phyloP scores from a whole-genome alignment of 2,113 vertebrate genomes.

The Odontesthes bonariensis region DNA sequence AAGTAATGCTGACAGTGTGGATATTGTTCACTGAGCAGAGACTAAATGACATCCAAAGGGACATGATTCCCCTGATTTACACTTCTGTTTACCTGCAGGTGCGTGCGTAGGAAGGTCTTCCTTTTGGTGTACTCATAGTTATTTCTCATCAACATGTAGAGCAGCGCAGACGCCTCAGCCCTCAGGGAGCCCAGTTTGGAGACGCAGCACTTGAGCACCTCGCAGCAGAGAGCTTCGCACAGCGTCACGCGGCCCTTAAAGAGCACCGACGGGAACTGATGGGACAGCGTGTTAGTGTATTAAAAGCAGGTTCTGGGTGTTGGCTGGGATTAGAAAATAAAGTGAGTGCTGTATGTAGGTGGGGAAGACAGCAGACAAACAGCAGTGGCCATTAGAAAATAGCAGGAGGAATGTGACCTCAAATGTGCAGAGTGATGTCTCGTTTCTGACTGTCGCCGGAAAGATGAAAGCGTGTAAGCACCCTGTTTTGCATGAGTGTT shows the following conservation, averaged over 20 bases:
- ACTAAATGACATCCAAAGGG: not conserved
- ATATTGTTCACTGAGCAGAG: not conserved
- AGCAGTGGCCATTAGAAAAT: not conserved
- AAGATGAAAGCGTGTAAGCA: not conserved
- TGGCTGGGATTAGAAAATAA: not conserved
- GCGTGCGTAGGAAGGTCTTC: constrained; percentile 93
- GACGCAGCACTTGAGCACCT: constrained; percentile 96
- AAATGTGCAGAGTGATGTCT: too few relatives aligned
- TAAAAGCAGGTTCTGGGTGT: constrained; percentile 7
- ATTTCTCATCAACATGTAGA: constrained; percentile 96
- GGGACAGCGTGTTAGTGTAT: constrained; percentile 9
- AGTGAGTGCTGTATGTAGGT: not conserved
- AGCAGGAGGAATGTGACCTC: not conserved
- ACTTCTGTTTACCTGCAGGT: constrained; percentile 88
- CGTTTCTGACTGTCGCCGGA: not conserved
- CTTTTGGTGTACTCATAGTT: constrained; percentile 98
- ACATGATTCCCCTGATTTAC: not conserved
- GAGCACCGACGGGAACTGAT: constrained; percentile 91
- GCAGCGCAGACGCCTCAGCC: constrained; percentile 92
- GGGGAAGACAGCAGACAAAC: not conserved
- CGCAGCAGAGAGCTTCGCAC: constrained; percentile 95
- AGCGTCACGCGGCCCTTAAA: constrained; percentile 96
- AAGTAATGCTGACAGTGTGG: not conserved
- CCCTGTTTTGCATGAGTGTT: not conserved
- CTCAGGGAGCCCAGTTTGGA: constrained; percentile 91